Evolutionary conservation across 2,888 invertebrate genomes (phyloP).

Genomic region (Balanococcus diminutus): DNA sequence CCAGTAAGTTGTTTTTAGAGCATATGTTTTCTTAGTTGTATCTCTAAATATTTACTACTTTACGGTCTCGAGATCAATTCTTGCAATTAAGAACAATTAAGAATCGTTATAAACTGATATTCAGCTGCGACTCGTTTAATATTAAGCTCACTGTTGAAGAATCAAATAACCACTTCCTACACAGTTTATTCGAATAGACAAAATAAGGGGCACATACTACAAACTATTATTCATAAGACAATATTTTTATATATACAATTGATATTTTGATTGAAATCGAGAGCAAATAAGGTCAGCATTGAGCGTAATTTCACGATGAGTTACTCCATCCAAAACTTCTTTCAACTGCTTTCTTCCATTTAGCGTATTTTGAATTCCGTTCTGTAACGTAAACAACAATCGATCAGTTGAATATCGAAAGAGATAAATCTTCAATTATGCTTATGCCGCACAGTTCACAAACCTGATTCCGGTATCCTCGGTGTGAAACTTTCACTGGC

Average conservation of each 20-base stretch:
- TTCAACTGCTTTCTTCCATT: slow-evolving; percentile 92
- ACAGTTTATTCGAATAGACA: not conserved
- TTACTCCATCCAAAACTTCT: slow-evolving; percentile 82
- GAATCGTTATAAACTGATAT: too few relatives aligned
- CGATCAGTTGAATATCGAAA: slow-evolving; percentile 7
- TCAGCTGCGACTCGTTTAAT: too few relatives aligned
- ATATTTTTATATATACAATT: not conserved
- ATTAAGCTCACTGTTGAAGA: not conserved
- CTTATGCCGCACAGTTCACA: not conserved
- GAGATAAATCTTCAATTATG: too few relatives aligned
- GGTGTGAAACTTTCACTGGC: slow-evolving; percentile 72
- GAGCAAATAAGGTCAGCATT: not conserved
- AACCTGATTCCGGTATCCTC: slow-evolving; percentile 71
- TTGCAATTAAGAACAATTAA: too few relatives aligned
- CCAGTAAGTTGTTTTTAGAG: not conserved
- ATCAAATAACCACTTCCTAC: not conserved
- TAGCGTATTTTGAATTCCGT: slow-evolving; percentile 77
- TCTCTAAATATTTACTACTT: not conserved
- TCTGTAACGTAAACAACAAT: slow-evolving; percentile 65
- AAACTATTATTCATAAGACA: not conserved
- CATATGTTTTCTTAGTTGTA: not conserved
- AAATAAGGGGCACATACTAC: not conserved
- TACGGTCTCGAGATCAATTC: too few relatives aligned
- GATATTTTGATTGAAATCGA: not conserved
- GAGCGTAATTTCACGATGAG: not conserved